phyloP scores from a whole-genome alignment of 2,113 vertebrate species.

The Jaculus jaculus region DNA sequence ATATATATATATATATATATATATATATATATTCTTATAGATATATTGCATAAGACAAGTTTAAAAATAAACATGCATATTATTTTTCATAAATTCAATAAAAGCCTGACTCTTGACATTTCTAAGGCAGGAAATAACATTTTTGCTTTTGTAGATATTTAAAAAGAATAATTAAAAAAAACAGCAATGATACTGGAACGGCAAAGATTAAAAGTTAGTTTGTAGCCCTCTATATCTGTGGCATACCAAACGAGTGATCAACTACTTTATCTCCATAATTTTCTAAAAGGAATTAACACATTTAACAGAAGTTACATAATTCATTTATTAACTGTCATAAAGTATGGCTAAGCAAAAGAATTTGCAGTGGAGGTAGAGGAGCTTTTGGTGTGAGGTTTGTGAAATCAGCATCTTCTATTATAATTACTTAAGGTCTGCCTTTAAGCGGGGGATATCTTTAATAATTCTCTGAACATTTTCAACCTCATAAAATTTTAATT shows the following conservation, averaged over 20 bases:
- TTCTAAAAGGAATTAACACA: constrained; percentile 10
- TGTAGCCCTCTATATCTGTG: not conserved
- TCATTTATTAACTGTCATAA: constrained; percentile 52
- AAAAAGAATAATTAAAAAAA: constrained; percentile 1
- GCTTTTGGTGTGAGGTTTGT: constrained; percentile 40
- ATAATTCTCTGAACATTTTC: constrained; percentile 64
- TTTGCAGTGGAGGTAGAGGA: constrained; percentile 36
- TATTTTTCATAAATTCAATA: not conserved
- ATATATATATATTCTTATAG: not conserved
- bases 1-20: no score
- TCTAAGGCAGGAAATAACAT: not conserved
- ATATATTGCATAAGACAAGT: not conserved
- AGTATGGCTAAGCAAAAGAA: constrained; percentile 8
- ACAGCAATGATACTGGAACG: not conserved
- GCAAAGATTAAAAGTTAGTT: not conserved
- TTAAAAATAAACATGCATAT: constrained; percentile 36
- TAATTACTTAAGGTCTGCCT: constrained; percentile 51
- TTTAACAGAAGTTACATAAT: constrained; percentile 63
- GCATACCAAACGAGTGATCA: constrained; percentile 4
- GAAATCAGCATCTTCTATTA: constrained; percentile 57
- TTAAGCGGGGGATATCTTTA: constrained; percentile 50
- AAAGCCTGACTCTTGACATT: constrained; percentile 47
- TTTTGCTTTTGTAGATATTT: constrained; percentile 1
- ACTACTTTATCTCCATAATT: constrained; percentile 1
- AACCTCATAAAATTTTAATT: constrained; percentile 66